Conservation (phyloP, 1,140 invertebrate genomes). For the Drosophila lowei region DNA sequence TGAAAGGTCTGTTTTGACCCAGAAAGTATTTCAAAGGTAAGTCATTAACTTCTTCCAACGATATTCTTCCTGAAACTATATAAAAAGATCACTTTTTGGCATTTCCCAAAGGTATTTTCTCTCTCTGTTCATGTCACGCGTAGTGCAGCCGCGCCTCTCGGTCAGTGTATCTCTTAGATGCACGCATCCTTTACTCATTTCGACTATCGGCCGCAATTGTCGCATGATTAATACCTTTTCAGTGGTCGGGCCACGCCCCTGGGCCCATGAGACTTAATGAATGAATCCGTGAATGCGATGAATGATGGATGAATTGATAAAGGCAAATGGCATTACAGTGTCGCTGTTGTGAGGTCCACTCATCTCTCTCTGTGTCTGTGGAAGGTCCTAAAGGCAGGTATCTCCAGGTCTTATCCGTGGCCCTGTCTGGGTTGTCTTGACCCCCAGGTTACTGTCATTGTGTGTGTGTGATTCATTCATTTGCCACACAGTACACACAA, state of each 20-base stretch:
- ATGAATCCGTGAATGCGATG: slow-evolving; percentile 39
- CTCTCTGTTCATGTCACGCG: no score
- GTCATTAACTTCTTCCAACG: background rate
- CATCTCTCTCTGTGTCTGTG: slow-evolving; percentile 4
- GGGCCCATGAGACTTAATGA: slow-evolving; percentile 47
- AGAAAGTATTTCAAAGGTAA: slow-evolving; percentile 3
- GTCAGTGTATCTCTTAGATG: background rate
- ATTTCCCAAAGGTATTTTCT: no score
- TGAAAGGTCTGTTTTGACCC: slow-evolving; percentile 29
- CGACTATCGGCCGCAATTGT: slow-evolving; percentile 61
- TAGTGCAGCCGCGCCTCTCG: no score
- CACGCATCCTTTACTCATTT: slow-evolving; percentile 26
- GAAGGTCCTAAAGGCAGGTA: slow-evolving; percentile 20
- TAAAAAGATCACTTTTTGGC: no score
- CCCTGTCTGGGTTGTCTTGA: slow-evolving; percentile 59
- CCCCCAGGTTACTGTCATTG: slow-evolving; percentile 56
- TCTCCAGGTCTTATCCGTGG: slow-evolving; percentile 47
- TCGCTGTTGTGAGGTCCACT: slow-evolving; percentile 54
- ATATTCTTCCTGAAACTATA: no score
- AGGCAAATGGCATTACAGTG: slow-evolving; percentile 51
- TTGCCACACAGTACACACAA: slow-evolving; percentile 46
- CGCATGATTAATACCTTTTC: slow-evolving; percentile 72
- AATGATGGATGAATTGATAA: slow-evolving; percentile 67
- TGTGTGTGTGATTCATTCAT: slow-evolving; percentile 68
- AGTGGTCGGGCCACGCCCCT: slow-evolving; percentile 42